phyloP scores from a whole-genome alignment of 2,888 invertebrate species.

The Hybos culiciformis region DNA sequence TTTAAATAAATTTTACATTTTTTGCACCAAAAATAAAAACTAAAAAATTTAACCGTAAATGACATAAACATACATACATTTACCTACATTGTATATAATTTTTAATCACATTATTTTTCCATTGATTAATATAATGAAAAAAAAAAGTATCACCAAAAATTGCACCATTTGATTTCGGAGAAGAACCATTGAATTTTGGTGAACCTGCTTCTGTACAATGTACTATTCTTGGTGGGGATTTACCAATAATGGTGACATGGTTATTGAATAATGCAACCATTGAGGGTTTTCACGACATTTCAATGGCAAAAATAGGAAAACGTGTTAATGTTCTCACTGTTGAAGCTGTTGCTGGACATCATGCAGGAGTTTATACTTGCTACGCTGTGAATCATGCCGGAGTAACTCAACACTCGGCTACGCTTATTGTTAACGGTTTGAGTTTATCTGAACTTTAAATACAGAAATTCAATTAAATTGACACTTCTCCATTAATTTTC shows the following conservation, averaged over 20 bases:
- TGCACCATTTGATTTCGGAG: constrained; percentile 44
- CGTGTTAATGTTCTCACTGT: constrained; percentile 49
- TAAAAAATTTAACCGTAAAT: too few species aligned
- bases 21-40: too few species aligned
- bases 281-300: constrained; percentile 35
- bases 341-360: constrained; percentile 41
- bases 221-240: constrained; percentile 48
- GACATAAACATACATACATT: too few species aligned
- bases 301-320: constrained; percentile 45
- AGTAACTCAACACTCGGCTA: constrained; percentile 40
- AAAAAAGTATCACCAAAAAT: constrained; percentile 39
- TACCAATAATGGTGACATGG: constrained; percentile 51
- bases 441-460: constrained; percentile 1
- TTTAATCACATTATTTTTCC: too few species aligned
- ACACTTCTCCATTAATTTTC: too few species aligned
- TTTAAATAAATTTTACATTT: too few species aligned
- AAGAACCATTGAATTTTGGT: constrained; percentile 45
- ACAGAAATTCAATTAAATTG: background rate
- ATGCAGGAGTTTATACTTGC: constrained; percentile 57
- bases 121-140: too few species aligned
- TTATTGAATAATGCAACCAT: constrained; percentile 36
- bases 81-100: too few species aligned
- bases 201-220: constrained; percentile 46
- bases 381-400: constrained; percentile 52
- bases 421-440: constrained; percentile 45